These are phyloP conservation scores for Clarias gariepinus DNA, from an alignment of 2,113 vertebrate species.

Conservation along the genomic window DNA sequence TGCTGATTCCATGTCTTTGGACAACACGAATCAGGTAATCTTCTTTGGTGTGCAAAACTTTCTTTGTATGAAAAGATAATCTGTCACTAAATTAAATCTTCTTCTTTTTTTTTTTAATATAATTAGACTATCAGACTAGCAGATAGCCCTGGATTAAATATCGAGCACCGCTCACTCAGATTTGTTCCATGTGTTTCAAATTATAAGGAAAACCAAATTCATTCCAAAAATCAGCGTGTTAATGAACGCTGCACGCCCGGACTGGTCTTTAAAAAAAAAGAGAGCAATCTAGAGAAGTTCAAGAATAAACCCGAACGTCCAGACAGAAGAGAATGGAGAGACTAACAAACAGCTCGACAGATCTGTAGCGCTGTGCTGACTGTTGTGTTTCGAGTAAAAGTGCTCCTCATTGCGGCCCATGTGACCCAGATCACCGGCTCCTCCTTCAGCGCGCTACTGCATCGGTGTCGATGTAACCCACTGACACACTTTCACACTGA, in stretches of 20 bases:
- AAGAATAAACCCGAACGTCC: no score
- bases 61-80: conserved; percentile 17
- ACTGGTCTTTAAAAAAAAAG: no score
- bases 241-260: not conserved
- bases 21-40: conserved; percentile 54
- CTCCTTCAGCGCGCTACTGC: conserved; percentile 54
- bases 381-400: conserved; percentile 28
- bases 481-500: conserved; percentile 75
- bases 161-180: no score
- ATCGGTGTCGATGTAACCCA: conserved; percentile 70
- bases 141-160: not conserved
- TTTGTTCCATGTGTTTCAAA: conserved; percentile 9
- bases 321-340: no score
- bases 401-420: conserved; percentile 55
- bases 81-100: not conserved
- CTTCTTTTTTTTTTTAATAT: not conserved
- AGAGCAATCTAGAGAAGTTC: not conserved
- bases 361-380: conserved; percentile 4
- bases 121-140: not conserved
- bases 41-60: conserved; percentile 60
- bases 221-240: no score
- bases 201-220: no score
- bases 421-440: conserved; percentile 69
- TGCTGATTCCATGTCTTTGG: conserved; percentile 66
- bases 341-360: not conserved